A percentile compares a stretch with the other conserved stretches of the same genome.
phyloP scores from a whole-genome alignment of 2,888 invertebrate species.

The Leptothorax acervorum region DNA sequence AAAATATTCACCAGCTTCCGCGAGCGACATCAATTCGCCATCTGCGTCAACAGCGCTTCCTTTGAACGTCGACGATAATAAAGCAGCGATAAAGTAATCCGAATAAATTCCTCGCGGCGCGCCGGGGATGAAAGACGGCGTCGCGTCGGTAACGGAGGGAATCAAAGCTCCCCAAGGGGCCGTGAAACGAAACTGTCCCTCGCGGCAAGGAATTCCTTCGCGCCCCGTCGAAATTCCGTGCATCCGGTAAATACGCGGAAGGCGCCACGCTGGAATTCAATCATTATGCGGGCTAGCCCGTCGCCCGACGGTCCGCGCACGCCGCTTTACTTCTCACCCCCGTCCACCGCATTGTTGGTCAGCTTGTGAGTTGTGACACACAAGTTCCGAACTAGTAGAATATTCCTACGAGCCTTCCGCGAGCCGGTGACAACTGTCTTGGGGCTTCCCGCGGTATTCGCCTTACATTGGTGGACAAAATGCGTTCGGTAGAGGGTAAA shows the following conservation, averaged over 20 bases:
- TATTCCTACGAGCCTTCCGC: conserved; percentile 57
- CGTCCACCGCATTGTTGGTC: conserved; percentile 72
- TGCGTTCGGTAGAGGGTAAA: neutral
- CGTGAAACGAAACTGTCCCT: conserved; percentile 70
- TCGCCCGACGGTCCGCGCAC: conserved; percentile 60
- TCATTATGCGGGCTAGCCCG: conserved; percentile 75
- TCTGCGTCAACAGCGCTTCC: conserved; percentile 29
- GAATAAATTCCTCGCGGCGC: conserved; percentile 55
- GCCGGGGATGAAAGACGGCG: conserved; percentile 48
- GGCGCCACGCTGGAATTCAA: conserved; percentile 76
- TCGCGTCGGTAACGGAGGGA: conserved; percentile 44
- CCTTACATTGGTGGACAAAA: conserved; percentile 13
- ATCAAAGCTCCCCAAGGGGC: conserved; percentile 48
- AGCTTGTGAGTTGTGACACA: conserved; percentile 53
- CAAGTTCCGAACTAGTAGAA: conserved; percentile 47
- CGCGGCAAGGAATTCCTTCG: conserved; percentile 67
- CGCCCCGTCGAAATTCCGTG: conserved; percentile 71
- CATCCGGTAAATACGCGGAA: conserved; percentile 77
- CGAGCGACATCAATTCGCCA: conserved; percentile 15
- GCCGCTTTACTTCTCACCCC: conserved; percentile 51
- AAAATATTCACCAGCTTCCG: conserved; percentile 15
- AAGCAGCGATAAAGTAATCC: conserved; percentile 54
- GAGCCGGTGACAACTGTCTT: conserved; percentile 61
- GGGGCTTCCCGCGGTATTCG: neutral
- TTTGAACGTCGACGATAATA: conserved; percentile 44